Conservation (phyloP, 2,113 vertebrate genomes). For the Cariama cristata region DNA sequence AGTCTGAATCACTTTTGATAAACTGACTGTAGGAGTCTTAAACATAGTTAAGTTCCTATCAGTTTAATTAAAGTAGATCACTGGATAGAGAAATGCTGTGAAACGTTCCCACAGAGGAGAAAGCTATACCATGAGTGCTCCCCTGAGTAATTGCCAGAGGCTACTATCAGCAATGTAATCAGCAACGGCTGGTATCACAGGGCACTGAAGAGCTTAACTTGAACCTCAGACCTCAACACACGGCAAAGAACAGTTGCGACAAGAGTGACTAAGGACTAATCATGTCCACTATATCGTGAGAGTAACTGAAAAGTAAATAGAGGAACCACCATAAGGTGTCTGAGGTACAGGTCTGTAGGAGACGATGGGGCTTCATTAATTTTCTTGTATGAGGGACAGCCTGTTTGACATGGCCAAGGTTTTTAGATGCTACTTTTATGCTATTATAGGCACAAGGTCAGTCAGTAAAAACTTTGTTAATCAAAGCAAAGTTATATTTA, state of each 20-base stretch:
- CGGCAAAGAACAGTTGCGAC: background rate
- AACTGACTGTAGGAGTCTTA: background rate
- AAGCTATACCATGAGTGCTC: background rate
- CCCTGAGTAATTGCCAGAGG: background rate
- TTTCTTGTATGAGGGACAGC: background rate
- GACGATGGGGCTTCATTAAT: background rate
- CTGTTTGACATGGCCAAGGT: background rate
- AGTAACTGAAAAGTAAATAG: background rate
- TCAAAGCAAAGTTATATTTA: background rate
- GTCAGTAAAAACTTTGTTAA: background rate
- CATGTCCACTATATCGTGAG: fast-evolving
- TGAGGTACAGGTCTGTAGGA: background rate
- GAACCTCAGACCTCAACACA: background rate
- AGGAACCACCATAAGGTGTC: background rate
- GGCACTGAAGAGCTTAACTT: background rate
- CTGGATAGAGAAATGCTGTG: background rate
- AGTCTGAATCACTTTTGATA: background rate
- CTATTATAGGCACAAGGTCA: background rate
- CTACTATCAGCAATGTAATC: background rate
- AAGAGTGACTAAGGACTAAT: background rate
- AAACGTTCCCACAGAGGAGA: background rate
- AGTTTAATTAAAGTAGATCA: slow-evolving; percentile 40
- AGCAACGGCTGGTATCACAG: background rate
- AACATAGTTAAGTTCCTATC: background rate
- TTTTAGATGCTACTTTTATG: background rate